Evolutionary conservation across 2,113 vertebrate species (phyloP).

Genomic region (Fukomys damarensis): DNA sequence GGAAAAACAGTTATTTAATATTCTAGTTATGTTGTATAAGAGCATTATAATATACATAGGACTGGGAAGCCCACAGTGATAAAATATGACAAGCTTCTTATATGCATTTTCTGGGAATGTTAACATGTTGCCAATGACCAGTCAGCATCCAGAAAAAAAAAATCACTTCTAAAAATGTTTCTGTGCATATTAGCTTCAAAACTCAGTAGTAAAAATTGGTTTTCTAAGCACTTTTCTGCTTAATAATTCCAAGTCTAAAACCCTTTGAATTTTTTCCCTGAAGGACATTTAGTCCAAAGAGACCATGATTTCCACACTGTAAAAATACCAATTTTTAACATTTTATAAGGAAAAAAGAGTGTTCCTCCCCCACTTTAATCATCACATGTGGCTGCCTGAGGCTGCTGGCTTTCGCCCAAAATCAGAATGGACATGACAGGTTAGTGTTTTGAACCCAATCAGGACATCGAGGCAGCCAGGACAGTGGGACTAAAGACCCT

Average conservation of each 20-base stretch:
- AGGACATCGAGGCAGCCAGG: neutral
- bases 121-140: neutral
- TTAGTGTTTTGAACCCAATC: accelerated
- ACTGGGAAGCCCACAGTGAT: neutral
- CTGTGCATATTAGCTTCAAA: neutral
- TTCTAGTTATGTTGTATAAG: neutral
- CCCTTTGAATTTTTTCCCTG: neutral
- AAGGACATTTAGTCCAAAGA: neutral
- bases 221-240: neutral
- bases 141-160: neutral
- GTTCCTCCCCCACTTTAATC: neutral
- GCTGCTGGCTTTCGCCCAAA: neutral
- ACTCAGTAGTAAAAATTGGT: neutral
- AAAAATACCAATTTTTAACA: neutral
- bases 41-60: neutral
- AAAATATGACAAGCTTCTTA: neutral
- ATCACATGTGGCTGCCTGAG: neutral
- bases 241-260: neutral
- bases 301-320: neutral
- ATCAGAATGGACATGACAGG: neutral
- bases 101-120: neutral
- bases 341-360: neutral
- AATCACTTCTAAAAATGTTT: neutral
- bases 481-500: neutral
- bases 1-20: neutral